Evolutionary conservation across 2,888 invertebrate genomes (phyloP), one percentile per base, ranked within the genome.

Genomic region (Bellardia pandia): DNA sequence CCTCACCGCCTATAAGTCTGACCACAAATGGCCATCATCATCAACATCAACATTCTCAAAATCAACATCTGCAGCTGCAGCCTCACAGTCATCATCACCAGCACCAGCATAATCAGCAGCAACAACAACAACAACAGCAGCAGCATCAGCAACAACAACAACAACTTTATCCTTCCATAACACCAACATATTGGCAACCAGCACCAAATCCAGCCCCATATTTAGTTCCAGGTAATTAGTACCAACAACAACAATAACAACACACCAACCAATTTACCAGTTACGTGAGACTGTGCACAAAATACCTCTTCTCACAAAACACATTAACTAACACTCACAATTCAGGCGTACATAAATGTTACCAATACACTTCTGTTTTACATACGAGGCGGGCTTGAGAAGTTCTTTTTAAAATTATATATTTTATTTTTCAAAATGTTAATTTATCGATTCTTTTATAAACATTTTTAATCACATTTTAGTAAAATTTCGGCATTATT

Each of bases 141-240:
- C 82, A 85, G 11, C 84, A 90, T 88, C 90, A 90, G 89, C 90
- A 89, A 86, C 90, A 90, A 89, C 90, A 91, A 91, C 90, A 92
- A 89, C 92, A 91, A 89, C 89, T 90, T 90, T 97, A 97, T 94
- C 97, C 97, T 93, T 95, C 97, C 91, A 97, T 97, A 95, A 96
- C 96, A 94, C 96, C 96, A 93, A 96, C 97, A 93, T 97, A 97
- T 94, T 97, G 97, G 97, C 96, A 97, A 92, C 96, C 97, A 89
- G 96, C 97, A 91, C 95, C 96, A 89, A 96, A 96, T 94, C 96
- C 96, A 91, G 96, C 96, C 93, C 97, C 97, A 92, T 97, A 97
- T 94, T 95, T 97, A 93, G 95, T 97, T 94, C 97, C 97, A 97
- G 97, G 97, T 97, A 96, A 93, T 93, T 93, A 93, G 91, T 90